Base-by-base conservation (phyloP, 2,888 invertebrate genomes). In the Nebria salina region DNA sequence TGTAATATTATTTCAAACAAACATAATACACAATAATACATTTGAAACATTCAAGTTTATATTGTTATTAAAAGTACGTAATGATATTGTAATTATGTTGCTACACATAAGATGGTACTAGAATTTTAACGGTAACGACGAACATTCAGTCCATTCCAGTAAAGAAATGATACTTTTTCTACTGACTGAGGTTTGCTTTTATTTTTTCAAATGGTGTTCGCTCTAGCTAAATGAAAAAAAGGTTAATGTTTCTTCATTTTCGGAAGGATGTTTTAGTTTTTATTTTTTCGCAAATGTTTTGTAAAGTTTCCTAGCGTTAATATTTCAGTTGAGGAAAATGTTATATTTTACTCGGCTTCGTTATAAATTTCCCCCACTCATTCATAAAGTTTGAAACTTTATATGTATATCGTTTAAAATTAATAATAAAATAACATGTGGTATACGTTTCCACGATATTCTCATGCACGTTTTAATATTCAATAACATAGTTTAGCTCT, bases 261-360 rank as follows among this genome's bases (percentile, higher is more conserved):
- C 54, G 54, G 54, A 54, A 54, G 54, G 54, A 54, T 54, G 54
- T 54, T 54, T 54, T 54, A 54, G 54, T 54, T 54, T 54, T 54
- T 54, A 54, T 11, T 54, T 54, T 54, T 54, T 34, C 34, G 54
- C 8, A 11, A 54, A 8, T 13, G 54, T 54, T 54, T 54, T 54
- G 13, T 54, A 54, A 54, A 54, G 54, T 54, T 54, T 54, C 13
- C 11, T 13, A 54, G 13, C 54, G 54, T 54, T 54, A 54, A 54
- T 54, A 54, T 54, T 54, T 54, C 54, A 54, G 54, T 54, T 11
- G 11, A 54, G 54, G 54, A 7, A 54, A 54, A 8, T 34, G 34
- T 34, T 34, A 34, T 34, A 34, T 34, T 34, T 34, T 34, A 5
- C 34, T 34, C 2, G 34, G 5, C 34, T 34, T 34, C 34, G 34